phyloP scores from a whole-genome alignment of 2,888 invertebrate genomes.

The Yponomeuta malinellus region DNA sequence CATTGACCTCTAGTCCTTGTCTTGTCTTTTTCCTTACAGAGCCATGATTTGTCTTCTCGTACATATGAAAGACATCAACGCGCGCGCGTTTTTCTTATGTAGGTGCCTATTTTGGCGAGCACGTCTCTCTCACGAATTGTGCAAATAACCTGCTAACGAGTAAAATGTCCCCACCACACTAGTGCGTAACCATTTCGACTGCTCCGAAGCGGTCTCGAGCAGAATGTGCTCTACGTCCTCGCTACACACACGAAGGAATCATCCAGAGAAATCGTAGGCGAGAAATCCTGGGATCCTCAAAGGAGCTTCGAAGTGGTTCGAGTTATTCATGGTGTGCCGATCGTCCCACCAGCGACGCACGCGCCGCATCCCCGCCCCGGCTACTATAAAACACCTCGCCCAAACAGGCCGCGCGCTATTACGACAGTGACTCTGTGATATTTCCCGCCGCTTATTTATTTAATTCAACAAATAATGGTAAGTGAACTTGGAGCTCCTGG shows the following conservation, averaged over 20 bases:
- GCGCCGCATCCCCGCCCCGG: slow-evolving; percentile 61
- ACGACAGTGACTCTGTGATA: slow-evolving; percentile 73
- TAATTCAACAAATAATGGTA: slow-evolving; percentile 57
- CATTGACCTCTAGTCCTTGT: neutral
- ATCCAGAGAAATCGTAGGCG: neutral
- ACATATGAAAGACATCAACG: neutral
- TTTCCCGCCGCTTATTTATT: slow-evolving; percentile 66
- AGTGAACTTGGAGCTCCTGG: slow-evolving; percentile 45
- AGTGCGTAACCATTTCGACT: neutral
- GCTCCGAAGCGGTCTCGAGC: neutral
- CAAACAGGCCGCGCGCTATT: slow-evolving; percentile 72
- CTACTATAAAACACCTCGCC: slow-evolving; percentile 65
- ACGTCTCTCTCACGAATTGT: neutral
- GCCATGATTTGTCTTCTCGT: neutral
- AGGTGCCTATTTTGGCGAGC: neutral
- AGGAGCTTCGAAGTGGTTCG: neutral
- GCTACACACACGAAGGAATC: neutral
- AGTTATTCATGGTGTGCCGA: slow-evolving; percentile 1
- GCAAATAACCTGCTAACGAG: neutral
- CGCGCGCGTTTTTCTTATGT: neutral
- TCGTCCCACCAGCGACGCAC: slow-evolving; percentile 14
- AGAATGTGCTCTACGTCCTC: no score
- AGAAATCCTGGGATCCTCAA: neutral
- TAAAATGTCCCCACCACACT: neutral
- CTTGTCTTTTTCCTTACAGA: neutral